Conservation (phyloP, 2,797 vertebrate species). For the Tachyglossus aculeatus region DNA sequence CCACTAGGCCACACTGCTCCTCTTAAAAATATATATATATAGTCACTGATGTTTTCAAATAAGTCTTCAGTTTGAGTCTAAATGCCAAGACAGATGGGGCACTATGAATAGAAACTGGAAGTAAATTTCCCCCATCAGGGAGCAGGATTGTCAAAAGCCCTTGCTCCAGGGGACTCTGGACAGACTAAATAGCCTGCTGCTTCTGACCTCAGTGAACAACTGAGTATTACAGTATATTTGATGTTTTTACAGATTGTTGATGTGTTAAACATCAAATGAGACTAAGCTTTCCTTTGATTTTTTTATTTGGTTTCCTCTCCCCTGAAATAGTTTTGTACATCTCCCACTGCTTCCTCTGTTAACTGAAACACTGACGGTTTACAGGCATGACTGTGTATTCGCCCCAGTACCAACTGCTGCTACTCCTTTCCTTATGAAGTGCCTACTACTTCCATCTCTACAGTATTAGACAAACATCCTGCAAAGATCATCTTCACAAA, state of each 20-base stretch:
- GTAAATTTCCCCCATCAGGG: background rate
- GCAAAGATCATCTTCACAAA: too few relatives aligned
- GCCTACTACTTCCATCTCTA: background rate
- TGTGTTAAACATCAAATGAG: background rate
- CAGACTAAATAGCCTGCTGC: background rate
- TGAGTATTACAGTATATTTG: background rate
- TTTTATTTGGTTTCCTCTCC: background rate
- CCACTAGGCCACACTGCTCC: too few relatives aligned
- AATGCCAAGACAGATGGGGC: background rate
- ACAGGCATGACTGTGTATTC: background rate
- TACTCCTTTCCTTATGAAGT: background rate
- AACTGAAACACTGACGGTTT: background rate
- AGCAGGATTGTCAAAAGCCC: background rate
- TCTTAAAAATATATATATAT: background rate
- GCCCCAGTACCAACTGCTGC: background rate
- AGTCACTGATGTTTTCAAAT: background rate
- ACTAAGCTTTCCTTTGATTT: background rate
- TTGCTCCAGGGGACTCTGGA: background rate
- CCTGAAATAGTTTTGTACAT: background rate
- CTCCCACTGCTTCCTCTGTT: background rate
- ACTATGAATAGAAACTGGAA: background rate
- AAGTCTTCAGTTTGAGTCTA: background rate
- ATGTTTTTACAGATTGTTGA: background rate
- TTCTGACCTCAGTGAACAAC: background rate
- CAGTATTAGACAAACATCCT: background rate